Conservation (phyloP, 2,888 invertebrate genomes). For the Thymelicus sylvestris region DNA sequence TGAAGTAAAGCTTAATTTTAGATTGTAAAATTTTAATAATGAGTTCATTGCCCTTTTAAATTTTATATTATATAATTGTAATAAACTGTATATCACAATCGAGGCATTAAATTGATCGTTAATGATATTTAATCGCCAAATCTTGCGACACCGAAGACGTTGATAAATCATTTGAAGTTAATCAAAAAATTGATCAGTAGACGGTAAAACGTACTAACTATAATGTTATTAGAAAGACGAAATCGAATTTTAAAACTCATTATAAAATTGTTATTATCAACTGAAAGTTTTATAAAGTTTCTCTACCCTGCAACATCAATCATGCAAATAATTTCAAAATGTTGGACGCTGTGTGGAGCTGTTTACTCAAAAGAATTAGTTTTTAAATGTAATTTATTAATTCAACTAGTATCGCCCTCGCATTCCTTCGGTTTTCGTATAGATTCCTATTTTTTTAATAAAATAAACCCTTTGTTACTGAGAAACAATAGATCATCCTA, state of each 20-base stretch:
- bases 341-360: slow-evolving; percentile 16
- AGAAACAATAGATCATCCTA: no score
- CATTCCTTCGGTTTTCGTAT: no score
- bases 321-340: slow-evolving; percentile 3
- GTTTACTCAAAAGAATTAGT: slow-evolving; percentile 11
- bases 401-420: no score
- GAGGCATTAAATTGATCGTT: not conserved
- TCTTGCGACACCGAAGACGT: no score
- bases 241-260: slow-evolving; percentile 17
- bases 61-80: no score
- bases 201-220: not conserved
- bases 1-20: no score
- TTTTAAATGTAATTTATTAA: not conserved
- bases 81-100: not conserved
- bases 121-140: not conserved
- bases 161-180: not conserved
- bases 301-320: slow-evolving; percentile 18
- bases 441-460: no score
- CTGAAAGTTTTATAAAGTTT: slow-evolving; percentile 20
- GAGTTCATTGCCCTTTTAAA: no score
- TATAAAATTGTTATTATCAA: slow-evolving; percentile 11
- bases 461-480: no score
- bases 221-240: slow-evolving; percentile 2
- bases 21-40: no score
- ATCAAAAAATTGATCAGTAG: slow-evolving; percentile 8